Evolutionary conservation across 2,888 invertebrate genomes (phyloP).

Genomic region (Noctua comes): DNA sequence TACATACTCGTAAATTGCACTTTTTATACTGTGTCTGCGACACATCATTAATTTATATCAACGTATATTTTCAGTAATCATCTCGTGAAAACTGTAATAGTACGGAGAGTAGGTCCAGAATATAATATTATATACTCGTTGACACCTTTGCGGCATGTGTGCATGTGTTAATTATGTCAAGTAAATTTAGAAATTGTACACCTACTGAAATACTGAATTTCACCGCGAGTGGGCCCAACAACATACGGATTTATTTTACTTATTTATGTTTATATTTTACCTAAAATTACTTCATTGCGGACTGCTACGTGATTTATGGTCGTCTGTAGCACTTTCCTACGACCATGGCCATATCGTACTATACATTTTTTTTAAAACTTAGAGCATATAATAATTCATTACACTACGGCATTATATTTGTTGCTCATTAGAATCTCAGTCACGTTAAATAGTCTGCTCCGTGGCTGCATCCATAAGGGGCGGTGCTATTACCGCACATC

Average conservation of each 20-base stretch:
- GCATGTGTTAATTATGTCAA: slow-evolving; percentile 51
- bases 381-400: not conserved
- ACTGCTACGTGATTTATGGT: slow-evolving; percentile 9
- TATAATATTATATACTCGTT: slow-evolving; percentile 38
- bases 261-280: slow-evolving; percentile 13
- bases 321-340: not conserved
- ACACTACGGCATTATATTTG: not conserved
- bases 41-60: slow-evolving; percentile 9
- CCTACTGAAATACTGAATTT: slow-evolving; percentile 43
- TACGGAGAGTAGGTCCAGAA: slow-evolving; percentile 17
- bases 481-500: slow-evolving; percentile 77
- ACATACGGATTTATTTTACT: slow-evolving; percentile 34
- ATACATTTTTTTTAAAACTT: not conserved
- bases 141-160: slow-evolving; percentile 47
- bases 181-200: slow-evolving; percentile 53
- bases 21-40: slow-evolving; percentile 5
- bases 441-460: slow-evolving; percentile 68
- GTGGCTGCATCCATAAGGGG: slow-evolving; percentile 72
- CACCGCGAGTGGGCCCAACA: not conserved
- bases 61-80: slow-evolving; percentile 22
- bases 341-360: not conserved
- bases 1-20: not conserved
- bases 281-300: slow-evolving; percentile 1
- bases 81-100: slow-evolving; percentile 18
- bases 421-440: slow-evolving; percentile 65